Evolutionary conservation across 2,888 invertebrate species (phyloP), one percentile per base, ranked within the genome.

Genomic region (Sinotaia quadrata): DNA sequence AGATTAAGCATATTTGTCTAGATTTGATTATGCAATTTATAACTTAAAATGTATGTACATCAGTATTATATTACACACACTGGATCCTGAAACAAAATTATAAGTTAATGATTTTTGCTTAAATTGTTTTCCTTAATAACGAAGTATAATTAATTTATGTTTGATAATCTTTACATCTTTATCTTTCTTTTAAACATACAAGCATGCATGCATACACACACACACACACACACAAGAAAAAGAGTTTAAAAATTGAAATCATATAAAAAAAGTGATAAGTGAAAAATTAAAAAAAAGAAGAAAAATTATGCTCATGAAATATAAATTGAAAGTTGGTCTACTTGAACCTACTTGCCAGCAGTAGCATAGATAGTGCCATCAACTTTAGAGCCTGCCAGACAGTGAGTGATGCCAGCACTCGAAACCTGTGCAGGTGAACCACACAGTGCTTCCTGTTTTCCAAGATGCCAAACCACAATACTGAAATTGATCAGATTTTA

Each of bases 401-500:
- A 91, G 56, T 91, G 86, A 0, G 94, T 93, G 81, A 92, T 91
- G 0, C 95, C 95, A 0, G 93, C 92, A 52, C 93, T 93, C 63
- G 92, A 91, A 10, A 91, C 92, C 72, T 93, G 91, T 10, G 91
- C 91, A 52, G 88, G 89, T 18, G 88, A 84, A 27, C 93, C 93
- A 72, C 93, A 92, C 37, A 93, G 92, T 4, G 90, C 87, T 61
- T 88, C 88, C 68, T 87, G 88, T 1, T 90, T 91, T 44, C 89
- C 88, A 74, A 95, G 91, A 85, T 96, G 93, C 92, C 94, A 97
- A 1, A 97, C 92, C 52, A 96, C 93, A 44, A 96, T 91, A 75
- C 93, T 93, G 77, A 29, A 61, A 63, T n/a, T n/a, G n/a, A n/a
- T n/a, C n/a, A n/a, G n/a, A n/a, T n/a, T n/a, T n/a, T n/a, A n/a